A percentile compares a stretch with the other conserved stretches of the same genome.
Evolutionary conservation across 2,113 vertebrate species (phyloP).

Genomic region (Azemiops feae): DNA sequence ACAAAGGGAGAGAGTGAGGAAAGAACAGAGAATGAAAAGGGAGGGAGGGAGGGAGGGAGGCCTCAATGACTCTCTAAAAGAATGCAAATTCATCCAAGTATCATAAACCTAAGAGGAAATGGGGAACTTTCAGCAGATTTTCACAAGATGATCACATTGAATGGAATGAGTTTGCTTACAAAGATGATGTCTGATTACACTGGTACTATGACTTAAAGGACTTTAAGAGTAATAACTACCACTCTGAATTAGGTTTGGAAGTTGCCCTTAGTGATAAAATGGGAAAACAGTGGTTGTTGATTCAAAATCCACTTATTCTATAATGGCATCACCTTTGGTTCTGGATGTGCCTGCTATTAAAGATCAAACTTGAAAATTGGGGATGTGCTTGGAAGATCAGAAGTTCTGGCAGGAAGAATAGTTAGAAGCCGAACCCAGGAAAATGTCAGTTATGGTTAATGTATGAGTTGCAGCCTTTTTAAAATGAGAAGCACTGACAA

Average conservation of each 20-base stretch:
- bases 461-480: neutral
- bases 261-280: neutral
- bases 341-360: neutral
- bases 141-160: neutral
- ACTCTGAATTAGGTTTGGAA: neutral
- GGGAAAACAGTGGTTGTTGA: neutral
- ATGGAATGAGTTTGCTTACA: neutral
- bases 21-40: no score
- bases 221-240: neutral
- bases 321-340: neutral
- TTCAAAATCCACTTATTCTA: neutral
- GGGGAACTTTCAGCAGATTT: neutral
- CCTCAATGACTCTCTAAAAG: neutral
- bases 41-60: no score
- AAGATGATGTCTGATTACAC: neutral
- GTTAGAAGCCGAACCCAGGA: neutral
- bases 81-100: neutral
- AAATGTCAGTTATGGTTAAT: neutral
- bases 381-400: neutral
- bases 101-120: neutral
- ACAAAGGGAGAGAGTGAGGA: no score
- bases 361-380: neutral
- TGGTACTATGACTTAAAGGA: neutral
- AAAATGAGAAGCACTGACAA: neutral
- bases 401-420: neutral